Percentiles rank a stretch among this genome's conserved stretches.
phyloP scores from a whole-genome alignment of 1,140 invertebrate species.

The Cyclargus thomasi region DNA sequence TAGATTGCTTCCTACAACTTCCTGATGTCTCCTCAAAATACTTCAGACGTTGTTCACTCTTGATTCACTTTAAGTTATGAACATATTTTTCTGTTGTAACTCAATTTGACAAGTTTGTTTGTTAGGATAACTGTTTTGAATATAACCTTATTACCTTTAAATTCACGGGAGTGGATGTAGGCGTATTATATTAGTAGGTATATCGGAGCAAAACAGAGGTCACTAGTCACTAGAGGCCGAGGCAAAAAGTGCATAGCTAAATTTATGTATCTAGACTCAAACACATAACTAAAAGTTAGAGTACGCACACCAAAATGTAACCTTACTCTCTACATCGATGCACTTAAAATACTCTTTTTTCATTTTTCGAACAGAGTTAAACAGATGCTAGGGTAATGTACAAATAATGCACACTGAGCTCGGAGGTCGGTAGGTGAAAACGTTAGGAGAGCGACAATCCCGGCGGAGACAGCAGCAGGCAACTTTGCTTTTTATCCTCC shows the following conservation, averaged over 20 bases:
- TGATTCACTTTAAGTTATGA: not conserved
- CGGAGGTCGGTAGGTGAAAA: constrained; percentile 60
- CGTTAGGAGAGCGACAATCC: constrained; percentile 68
- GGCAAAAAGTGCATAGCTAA: no score
- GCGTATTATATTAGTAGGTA: no score
- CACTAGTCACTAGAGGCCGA: no score
- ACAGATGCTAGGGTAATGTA: constrained; percentile 25
- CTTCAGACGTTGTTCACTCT: constrained; percentile 9
- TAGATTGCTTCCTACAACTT: constrained; percentile 56
- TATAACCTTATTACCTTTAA: no score
- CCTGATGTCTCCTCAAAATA: constrained; percentile 21
- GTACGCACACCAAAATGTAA: not conserved
- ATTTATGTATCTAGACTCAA: no score
- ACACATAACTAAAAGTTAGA: no score
- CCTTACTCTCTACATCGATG: not conserved
- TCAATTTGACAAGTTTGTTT: not conserved
- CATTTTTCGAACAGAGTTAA: not conserved
- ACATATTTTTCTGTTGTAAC: not conserved
- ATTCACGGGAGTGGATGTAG: no score
- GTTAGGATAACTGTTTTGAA: no score
- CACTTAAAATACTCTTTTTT: not conserved
- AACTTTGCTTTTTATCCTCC: constrained; percentile 62
- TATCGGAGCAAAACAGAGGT: no score
- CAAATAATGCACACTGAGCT: constrained; percentile 27
- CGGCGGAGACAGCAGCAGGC: constrained; percentile 62